phyloP scores from a whole-genome alignment of 2,113 vertebrate genomes.

The Dipodomys merriami region DNA sequence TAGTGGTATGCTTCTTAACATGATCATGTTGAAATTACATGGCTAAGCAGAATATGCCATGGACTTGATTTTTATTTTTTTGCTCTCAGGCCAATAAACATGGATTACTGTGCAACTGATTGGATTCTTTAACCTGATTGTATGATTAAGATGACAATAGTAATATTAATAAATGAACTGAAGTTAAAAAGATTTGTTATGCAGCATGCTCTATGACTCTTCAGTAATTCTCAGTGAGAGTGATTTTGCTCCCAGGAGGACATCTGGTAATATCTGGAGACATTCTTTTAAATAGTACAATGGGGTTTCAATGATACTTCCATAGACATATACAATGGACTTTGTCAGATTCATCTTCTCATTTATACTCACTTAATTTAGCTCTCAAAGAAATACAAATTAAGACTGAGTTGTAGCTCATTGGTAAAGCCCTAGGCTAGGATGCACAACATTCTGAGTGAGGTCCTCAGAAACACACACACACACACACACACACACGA shows the following conservation, averaged over 20 bases:
- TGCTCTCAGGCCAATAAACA: constrained; percentile 11
- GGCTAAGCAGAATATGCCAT: background rate
- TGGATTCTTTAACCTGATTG: constrained; percentile 40
- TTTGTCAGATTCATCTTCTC: too few relatives aligned
- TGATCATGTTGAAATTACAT: constrained; percentile 17
- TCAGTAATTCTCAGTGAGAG: background rate
- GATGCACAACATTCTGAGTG: background rate
- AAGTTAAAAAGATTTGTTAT: constrained; percentile 41
- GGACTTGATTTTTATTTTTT: constrained; percentile 1
- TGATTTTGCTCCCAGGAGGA: background rate
- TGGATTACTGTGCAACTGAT: constrained; percentile 25
- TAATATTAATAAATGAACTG: background rate
- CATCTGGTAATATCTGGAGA: constrained; percentile 22
- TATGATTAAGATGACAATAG: constrained; percentile 25
- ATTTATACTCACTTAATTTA: background rate
- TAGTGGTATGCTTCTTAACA: background rate
- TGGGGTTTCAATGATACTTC: too few relatives aligned
- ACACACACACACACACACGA: background rate
- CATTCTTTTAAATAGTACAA: background rate
- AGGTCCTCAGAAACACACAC: background rate
- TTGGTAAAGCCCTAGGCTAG: background rate
- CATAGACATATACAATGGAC: too few relatives aligned
- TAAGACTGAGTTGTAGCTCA: background rate
- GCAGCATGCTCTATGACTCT: background rate
- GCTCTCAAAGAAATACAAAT: background rate